Percentiles rank a stretch among this genome's conserved stretches.
These are phyloP conservation scores for Neosalanx taihuensis DNA, from an alignment of 2,797 vertebrate species.

Conservation along the genomic window DNA sequence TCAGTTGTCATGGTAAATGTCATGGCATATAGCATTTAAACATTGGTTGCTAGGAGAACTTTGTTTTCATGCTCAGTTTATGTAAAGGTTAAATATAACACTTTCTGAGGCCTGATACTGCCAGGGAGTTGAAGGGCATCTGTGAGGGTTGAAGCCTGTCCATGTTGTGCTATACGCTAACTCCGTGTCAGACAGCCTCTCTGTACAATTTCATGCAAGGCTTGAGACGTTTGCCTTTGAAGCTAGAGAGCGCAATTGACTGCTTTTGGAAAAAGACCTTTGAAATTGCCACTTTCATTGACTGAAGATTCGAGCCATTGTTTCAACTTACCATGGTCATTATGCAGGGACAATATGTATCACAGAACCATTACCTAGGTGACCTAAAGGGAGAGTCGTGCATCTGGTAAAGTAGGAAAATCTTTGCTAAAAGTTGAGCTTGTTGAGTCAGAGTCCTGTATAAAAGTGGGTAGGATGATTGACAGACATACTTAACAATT, in stretches of 20 bases:
- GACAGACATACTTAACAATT: slow-evolving; percentile 10
- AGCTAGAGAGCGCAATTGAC: slow-evolving; percentile 4
- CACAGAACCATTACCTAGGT: slow-evolving; percentile 9
- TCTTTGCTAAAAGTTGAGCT: not conserved
- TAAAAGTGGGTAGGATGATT: not conserved
- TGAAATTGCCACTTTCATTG: slow-evolving; percentile 7
- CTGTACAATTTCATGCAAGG: slow-evolving; percentile 29
- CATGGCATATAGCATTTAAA: slow-evolving; percentile 67
- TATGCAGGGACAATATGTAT: slow-evolving; percentile 3
- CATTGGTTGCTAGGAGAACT: slow-evolving; percentile 57
- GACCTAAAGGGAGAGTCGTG: slow-evolving; percentile 3
- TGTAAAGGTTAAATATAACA: slow-evolving; percentile 76
- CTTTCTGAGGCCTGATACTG: slow-evolving; percentile 31
- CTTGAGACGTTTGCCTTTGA: slow-evolving; percentile 11
- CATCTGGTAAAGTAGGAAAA: not conserved
- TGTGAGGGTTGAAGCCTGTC: slow-evolving; percentile 11
- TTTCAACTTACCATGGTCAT: slow-evolving; percentile 6
- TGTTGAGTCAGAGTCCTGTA: not conserved
- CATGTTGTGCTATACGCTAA: slow-evolving; percentile 9
- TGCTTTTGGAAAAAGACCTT: slow-evolving; percentile 16
- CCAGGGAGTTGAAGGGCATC: slow-evolving; percentile 54
- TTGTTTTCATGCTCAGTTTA: slow-evolving; percentile 57
- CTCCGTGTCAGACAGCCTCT: slow-evolving; percentile 24
- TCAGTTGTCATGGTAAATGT: slow-evolving; percentile 79
- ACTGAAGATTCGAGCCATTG: not conserved